A percentile compares a stretch with the other conserved stretches of the same genome.
These are phyloP conservation scores for Gopherus evgoodei DNA, from an alignment of 2,113 vertebrate genomes.

Conservation along the genomic window DNA sequence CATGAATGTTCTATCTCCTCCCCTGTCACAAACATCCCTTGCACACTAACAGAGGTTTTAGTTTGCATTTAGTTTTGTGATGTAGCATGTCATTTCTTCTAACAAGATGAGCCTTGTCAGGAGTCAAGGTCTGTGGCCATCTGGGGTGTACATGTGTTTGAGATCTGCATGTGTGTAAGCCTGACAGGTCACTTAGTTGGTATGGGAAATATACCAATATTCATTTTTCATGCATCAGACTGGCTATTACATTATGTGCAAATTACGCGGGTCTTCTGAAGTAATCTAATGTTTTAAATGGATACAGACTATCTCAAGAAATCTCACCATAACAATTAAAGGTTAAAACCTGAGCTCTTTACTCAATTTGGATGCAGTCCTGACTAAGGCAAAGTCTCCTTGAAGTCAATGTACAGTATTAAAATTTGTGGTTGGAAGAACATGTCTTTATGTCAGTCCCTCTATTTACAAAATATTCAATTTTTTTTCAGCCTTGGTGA, in stretches of 20 bases:
- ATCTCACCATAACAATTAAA: neutral
- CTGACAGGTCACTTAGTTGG: neutral
- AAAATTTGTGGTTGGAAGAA: neutral
- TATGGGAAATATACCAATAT: neutral
- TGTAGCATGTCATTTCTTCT: neutral
- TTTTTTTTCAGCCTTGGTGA: neutral
- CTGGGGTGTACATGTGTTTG: neutral
- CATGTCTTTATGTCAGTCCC: neutral
- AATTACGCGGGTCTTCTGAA: neutral
- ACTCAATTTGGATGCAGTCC: neutral
- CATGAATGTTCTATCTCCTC: neutral
- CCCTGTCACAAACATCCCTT: neutral
- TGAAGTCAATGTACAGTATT: neutral
- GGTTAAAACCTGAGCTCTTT: neutral
- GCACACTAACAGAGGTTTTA: neutral
- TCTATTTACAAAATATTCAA: neutral
- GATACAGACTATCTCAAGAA: neutral
- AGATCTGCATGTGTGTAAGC: neutral
- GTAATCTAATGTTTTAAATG: neutral
- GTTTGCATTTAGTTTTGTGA: neutral
- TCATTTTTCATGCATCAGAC: accelerated
- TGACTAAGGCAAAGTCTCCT: neutral
- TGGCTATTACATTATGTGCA: neutral
- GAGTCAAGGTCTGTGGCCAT: neutral
- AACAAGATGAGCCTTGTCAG: neutral